Conservation (phyloP, 2,113 vertebrate genomes). For the Erythrolamprus reginae region DNA sequence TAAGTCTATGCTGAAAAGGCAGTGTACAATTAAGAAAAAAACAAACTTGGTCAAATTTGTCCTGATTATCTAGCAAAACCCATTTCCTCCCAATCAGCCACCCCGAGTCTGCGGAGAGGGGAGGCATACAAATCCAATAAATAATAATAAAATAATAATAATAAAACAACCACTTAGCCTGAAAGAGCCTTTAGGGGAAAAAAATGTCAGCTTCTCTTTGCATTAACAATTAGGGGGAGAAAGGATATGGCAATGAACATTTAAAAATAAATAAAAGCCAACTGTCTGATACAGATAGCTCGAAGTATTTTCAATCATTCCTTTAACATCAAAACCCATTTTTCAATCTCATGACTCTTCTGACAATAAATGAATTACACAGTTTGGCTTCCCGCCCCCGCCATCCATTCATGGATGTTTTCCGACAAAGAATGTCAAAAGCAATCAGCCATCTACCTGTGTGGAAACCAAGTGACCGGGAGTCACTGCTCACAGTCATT, state of each 20-base stretch:
- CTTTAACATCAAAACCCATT: constrained; percentile 35
- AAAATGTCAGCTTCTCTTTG: constrained; percentile 9
- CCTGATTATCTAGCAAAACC: constrained; percentile 4
- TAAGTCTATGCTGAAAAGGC: not conserved
- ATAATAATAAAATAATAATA: too few species aligned
- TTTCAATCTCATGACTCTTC: constrained; percentile 23
- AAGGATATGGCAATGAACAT: not conserved
- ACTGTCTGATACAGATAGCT: constrained; percentile 27
- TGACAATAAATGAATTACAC: constrained; percentile 26
- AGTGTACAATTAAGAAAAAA: not conserved
- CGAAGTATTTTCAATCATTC: constrained; percentile 41
- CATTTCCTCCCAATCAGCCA: too few species aligned
- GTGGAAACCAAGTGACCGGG: too few species aligned
- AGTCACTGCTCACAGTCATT: too few species aligned
- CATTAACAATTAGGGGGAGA: not conserved
- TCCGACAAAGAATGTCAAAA: not conserved
- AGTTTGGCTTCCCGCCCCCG: not conserved
- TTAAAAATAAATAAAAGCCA: constrained; percentile 25
- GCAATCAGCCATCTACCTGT: not conserved
- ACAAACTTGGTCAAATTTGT: constrained; percentile 28
- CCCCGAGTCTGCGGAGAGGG: too few species aligned
- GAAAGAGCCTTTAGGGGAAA: constrained; percentile 36
- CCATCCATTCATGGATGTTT: constrained; percentile 26
- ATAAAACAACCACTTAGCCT: constrained; percentile 31
- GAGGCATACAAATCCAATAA: too few species aligned